These are phyloP conservation scores for Jaculus jaculus DNA, from an alignment of 2,113 vertebrate genomes.

Conservation along the genomic window DNA sequence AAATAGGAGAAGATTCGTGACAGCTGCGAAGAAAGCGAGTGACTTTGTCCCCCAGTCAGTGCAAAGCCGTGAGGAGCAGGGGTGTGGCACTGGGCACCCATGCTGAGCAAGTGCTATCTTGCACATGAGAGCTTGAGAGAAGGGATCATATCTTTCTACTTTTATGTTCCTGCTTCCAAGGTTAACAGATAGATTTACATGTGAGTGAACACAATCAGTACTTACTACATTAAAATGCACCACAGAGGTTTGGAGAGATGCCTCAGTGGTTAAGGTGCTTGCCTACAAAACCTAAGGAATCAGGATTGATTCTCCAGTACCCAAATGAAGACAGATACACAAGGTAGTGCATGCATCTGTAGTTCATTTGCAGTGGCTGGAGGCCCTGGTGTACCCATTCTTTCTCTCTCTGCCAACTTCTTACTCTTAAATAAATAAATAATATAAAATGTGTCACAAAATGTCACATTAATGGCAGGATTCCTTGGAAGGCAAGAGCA, in stretches of 20 bases:
- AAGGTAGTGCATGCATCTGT: too few species aligned
- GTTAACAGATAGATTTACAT: not conserved
- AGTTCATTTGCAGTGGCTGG: too few species aligned
- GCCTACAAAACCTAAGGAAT: too few species aligned
- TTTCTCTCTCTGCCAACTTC: too few species aligned
- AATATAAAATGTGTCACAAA: not conserved
- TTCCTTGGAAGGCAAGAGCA: not conserved
- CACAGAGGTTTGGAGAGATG: not conserved
- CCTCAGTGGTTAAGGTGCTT: too few species aligned
- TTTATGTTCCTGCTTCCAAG: not conserved
- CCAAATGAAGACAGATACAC: too few species aligned
- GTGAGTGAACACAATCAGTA: not conserved
- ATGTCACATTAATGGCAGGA: not conserved
- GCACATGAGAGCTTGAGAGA: not conserved
- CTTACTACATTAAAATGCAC: not conserved
- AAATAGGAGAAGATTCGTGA: not conserved
- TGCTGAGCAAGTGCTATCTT: not conserved
- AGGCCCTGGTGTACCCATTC: too few species aligned
- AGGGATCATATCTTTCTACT: not conserved
- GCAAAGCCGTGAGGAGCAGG: not conserved
- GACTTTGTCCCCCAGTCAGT: not conserved
- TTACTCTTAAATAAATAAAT: too few species aligned
- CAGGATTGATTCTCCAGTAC: too few species aligned
- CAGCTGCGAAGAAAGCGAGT: too few species aligned
- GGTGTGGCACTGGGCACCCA: too few species aligned